Conservation (phyloP, 2,888 invertebrate species). For the Agonopterix alstromeriana region DNA sequence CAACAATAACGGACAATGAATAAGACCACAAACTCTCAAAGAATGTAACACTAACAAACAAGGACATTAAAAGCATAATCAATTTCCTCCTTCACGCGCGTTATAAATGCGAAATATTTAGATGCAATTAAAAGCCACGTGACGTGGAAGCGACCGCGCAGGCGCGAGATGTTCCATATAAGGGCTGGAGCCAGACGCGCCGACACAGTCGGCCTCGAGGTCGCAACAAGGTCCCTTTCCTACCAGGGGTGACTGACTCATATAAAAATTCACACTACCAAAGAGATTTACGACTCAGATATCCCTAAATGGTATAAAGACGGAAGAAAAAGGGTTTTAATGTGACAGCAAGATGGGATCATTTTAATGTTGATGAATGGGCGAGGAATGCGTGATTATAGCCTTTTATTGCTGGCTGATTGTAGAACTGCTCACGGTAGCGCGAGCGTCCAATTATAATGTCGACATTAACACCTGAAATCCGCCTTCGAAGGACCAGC, state of each 20-base stretch:
- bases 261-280: constrained; percentile 47
- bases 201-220: constrained; percentile 24
- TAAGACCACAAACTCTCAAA: too few relatives aligned
- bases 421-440: too few relatives aligned
- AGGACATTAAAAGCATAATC: constrained; percentile 8
- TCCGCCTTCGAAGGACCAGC: too few relatives aligned
- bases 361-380: constrained; percentile 26
- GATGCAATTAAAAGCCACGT: constrained; percentile 39
- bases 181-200: constrained; percentile 39
- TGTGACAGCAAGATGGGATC: constrained; percentile 7
- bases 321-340: constrained; percentile 35
- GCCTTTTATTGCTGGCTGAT: too few relatives aligned
- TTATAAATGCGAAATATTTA: constrained; percentile 28
- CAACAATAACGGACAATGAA: too few relatives aligned
- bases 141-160: constrained; percentile 39
- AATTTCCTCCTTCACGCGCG: constrained; percentile 16
- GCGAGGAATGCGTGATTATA: too few relatives aligned
- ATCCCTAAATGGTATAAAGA: constrained; percentile 37
- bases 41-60: too few relatives aligned
- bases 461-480: too few relatives aligned
- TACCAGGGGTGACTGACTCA: constrained; percentile 5
- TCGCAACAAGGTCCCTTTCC: constrained; percentile 32
- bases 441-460: neutral
- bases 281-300: constrained; percentile 47
- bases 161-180: constrained; percentile 31